Evolutionary conservation across 2,888 invertebrate genomes (phyloP).

Genomic region (Melinaea menophilus): DNA sequence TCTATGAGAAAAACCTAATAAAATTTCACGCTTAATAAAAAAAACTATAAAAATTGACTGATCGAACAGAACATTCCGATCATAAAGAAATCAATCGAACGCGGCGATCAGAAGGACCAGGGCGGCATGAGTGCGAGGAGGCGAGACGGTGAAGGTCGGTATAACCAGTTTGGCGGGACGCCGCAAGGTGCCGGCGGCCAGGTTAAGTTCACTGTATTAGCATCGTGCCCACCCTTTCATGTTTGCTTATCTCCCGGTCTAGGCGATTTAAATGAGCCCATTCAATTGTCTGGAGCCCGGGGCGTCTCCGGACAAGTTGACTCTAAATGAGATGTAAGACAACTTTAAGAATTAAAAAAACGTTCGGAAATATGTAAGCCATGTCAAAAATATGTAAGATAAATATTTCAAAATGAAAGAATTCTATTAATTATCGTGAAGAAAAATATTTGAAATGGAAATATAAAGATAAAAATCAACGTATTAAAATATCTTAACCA

Average conservation of each 20-base stretch:
- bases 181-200: slow-evolving; percentile 71
- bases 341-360: too few relatives aligned
- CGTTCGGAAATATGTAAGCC: too few relatives aligned
- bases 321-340: slow-evolving; percentile 14
- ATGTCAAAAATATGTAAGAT: too few relatives aligned
- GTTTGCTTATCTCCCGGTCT: slow-evolving; percentile 68
- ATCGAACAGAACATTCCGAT: slow-evolving; percentile 30
- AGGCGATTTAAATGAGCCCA: slow-evolving; percentile 66
- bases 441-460: too few relatives aligned
- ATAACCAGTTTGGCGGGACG: slow-evolving; percentile 72
- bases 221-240: slow-evolving; percentile 72
- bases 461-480: too few relatives aligned
- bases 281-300: slow-evolving; percentile 53
- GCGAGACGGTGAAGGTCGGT: slow-evolving; percentile 66
- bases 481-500: too few relatives aligned
- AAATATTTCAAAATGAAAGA: too few relatives aligned
- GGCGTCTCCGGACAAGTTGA: slow-evolving; percentile 27
- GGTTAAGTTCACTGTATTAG: slow-evolving; percentile 73
- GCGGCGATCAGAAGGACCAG: slow-evolving; percentile 61
- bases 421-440: too few relatives aligned
- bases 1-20: neutral
- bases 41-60: slow-evolving; percentile 13
- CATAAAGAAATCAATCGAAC: slow-evolving; percentile 62
- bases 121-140: slow-evolving; percentile 59
- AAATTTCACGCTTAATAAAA: slow-evolving; percentile 6